phyloP scores from a whole-genome alignment of 2,888 invertebrate genomes.

The Dryococelus australis region DNA sequence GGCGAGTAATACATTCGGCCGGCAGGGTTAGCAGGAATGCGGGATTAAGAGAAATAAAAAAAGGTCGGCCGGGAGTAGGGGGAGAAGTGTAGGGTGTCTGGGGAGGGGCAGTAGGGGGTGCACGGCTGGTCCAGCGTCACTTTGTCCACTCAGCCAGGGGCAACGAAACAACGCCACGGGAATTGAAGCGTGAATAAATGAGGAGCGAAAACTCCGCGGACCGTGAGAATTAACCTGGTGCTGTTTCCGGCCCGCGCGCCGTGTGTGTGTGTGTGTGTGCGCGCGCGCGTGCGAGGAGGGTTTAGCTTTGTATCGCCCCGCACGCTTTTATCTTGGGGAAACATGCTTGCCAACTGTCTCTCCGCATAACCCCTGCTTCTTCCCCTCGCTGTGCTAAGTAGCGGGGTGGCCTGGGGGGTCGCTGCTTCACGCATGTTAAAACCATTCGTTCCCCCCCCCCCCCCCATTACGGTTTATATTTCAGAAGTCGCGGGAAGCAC shows the following conservation, averaged over 20 bases:
- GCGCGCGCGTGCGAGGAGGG: neutral
- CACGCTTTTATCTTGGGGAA: neutral
- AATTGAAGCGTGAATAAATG: constrained; percentile 16
- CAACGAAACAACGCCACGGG: neutral
- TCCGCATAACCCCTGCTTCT: neutral
- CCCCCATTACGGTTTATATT: neutral
- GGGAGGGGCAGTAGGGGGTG: neutral
- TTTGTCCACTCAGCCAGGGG: neutral
- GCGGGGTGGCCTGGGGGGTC: neutral
- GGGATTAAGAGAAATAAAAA: neutral
- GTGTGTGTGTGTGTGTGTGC: no score
- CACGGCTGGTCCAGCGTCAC: neutral
- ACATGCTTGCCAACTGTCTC: neutral
- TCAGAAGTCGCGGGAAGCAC: neutral
- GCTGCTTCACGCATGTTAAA: neutral
- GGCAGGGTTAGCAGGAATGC: neutral
- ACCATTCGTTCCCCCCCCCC: neutral
- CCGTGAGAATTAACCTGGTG: neutral
- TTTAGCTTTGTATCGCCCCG: neutral
- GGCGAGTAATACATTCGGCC: neutral
- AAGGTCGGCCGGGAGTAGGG: neutral
- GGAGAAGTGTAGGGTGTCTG: neutral
- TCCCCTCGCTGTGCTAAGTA: neutral
- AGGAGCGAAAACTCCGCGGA: constrained; percentile 13
- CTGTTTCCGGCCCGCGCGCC: neutral